phyloP scores from a whole-genome alignment of 2,113 vertebrate genomes.

The Takifugu flavidus region DNA sequence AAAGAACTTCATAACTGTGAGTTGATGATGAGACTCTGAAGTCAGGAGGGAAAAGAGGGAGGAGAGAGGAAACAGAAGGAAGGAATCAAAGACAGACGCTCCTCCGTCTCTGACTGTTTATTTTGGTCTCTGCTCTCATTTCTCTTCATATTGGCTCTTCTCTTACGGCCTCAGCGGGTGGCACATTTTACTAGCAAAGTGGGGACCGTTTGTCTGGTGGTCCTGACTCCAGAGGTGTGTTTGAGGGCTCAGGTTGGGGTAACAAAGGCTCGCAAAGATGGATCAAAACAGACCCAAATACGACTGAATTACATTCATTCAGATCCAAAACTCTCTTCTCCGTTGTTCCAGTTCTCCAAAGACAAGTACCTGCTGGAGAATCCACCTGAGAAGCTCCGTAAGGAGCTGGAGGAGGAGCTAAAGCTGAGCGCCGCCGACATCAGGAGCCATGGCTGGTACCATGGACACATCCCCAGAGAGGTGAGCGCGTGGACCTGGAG shows the following conservation, averaged over 20 bases:
- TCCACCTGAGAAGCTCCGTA: conserved; percentile 92
- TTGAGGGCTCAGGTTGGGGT: no score
- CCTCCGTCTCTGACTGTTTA: neutral
- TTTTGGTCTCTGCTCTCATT: neutral
- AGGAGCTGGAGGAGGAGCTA: conserved; percentile 95
- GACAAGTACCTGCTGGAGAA: conserved; percentile 98
- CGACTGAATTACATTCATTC: neutral
- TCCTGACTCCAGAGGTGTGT: no score
- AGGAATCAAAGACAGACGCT: neutral
- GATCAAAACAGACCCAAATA: no score
- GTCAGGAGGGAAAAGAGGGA: no score
- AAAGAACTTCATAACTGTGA: conserved; percentile 18
- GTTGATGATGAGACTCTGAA: neutral
- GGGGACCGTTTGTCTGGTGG: no score
- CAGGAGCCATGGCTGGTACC: conserved; percentile 98
- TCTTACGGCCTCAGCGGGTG: no score
- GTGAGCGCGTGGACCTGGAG: conserved; percentile 60
- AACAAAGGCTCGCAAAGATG: no score
- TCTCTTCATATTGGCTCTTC: neutral
- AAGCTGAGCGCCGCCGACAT: conserved; percentile 91
- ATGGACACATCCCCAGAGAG: conserved; percentile 94
- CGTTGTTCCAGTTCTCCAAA: conserved; percentile 87
- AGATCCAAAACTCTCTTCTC: neutral
- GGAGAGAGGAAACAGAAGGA: neutral
- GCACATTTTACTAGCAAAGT: no score